phyloP scores from a whole-genome alignment of 1,140 invertebrate species.

The Anthonomus grandis region DNA sequence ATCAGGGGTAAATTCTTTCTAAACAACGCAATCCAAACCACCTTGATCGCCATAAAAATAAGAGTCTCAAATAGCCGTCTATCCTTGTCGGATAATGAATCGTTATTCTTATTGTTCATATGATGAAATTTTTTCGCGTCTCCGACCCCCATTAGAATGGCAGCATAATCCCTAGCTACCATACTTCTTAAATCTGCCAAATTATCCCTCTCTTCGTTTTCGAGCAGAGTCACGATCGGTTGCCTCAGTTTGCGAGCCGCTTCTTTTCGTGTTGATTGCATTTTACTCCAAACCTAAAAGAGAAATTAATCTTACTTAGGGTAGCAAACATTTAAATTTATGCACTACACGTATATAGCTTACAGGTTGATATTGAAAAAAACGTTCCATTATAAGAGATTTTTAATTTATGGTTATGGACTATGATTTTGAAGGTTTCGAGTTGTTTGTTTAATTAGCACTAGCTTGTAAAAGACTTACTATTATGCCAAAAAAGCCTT shows the following conservation, averaged over 20 bases:
- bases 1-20: conserved; percentile 57
- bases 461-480: too few species aligned
- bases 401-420: too few species aligned
- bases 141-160: conserved; percentile 54
- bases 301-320: conserved; percentile 8
- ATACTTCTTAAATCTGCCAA: conserved; percentile 57
- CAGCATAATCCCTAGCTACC: conserved; percentile 58
- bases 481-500: too few species aligned
- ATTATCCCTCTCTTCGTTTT: conserved; percentile 55
- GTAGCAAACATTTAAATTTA: neutral
- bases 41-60: conserved; percentile 55
- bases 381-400: too few species aligned
- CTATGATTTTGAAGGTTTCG: too few species aligned
- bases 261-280: conserved; percentile 53
- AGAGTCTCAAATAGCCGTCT: conserved; percentile 58
- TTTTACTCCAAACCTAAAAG: conserved; percentile 53
- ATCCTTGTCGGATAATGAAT: conserved; percentile 59
- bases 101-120: conserved; percentile 53
- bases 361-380: too few species aligned
- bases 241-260: conserved; percentile 56
- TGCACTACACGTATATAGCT: too few species aligned
- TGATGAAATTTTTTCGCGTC: conserved; percentile 57
- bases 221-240: conserved; percentile 54
- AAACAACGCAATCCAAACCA: conserved; percentile 62
- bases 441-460: too few species aligned